Conservation (phyloP, 2,888 invertebrate genomes). For the Eupithecia insigniata region DNA sequence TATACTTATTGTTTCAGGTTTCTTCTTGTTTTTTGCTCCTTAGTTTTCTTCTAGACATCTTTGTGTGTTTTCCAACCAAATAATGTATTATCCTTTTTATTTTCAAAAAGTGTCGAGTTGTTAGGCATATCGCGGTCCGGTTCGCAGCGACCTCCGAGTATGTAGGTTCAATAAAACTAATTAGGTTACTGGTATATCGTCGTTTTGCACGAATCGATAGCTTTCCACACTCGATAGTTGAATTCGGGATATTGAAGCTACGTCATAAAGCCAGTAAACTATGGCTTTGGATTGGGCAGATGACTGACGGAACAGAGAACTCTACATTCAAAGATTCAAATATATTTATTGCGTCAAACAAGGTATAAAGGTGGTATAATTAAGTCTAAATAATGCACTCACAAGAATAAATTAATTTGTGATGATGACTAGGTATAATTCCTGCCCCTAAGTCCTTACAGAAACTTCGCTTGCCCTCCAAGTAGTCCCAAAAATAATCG, state of each 20-base stretch:
- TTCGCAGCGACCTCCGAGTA: background rate
- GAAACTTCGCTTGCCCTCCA: background rate
- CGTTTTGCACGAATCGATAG: conserved; percentile 7
- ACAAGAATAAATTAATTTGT: background rate
- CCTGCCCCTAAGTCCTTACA: background rate
- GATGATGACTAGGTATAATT: background rate
- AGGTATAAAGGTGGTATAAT: no score
- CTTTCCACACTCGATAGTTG: background rate
- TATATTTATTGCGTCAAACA: no score
- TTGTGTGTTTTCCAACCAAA: background rate
- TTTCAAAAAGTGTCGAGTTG: background rate
- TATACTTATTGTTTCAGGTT: background rate
- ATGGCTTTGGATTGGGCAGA: background rate
- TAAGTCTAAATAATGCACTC: no score
- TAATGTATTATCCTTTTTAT: background rate
- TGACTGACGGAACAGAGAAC: background rate
- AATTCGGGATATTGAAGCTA: background rate
- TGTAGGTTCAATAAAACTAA: conserved; percentile 14
- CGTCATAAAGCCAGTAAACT: background rate
- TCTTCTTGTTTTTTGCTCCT: background rate
- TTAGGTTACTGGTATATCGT: conserved; percentile 11
- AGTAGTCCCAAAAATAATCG: background rate
- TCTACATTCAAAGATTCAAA: no score
- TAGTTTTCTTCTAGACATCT: background rate
- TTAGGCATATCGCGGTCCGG: background rate